A percentile compares a stretch with the other conserved stretches of the same genome.
These are phyloP conservation scores for Acrossocheilus wenchowensis DNA, from an alignment of 2,797 vertebrate genomes.

Conservation along the genomic window DNA sequence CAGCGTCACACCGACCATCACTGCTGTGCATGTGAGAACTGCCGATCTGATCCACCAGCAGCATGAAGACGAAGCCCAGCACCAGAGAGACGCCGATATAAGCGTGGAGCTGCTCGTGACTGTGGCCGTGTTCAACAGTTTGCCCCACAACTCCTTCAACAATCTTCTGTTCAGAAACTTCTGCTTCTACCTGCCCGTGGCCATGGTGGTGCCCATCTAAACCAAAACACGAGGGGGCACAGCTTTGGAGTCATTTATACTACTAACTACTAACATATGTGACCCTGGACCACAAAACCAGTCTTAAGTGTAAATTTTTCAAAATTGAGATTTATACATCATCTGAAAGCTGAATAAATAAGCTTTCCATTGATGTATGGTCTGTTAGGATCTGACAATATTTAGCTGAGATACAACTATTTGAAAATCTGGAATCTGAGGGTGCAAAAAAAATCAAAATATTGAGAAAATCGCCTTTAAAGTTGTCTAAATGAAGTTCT, in stretches of 20 bases:
- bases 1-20: slow-evolving; percentile 81
- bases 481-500: no score
- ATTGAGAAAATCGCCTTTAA: no score
- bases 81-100: slow-evolving; percentile 96
- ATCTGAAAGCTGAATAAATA: no score
- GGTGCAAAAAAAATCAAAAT: no score
- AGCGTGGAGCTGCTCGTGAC: slow-evolving; percentile 91
- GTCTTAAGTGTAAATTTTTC: no score
- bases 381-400: no score
- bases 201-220: slow-evolving; percentile 79
- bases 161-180: slow-evolving; percentile 70
- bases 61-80: slow-evolving; percentile 98
- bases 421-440: no score
- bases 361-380: no score
- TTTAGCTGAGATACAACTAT: no score
- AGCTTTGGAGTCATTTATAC: background rate
- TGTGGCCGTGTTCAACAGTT: slow-evolving; percentile 73
- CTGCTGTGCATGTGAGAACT: slow-evolving; percentile 90
- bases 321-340: no score
- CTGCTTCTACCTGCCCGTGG: slow-evolving; percentile 66
- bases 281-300: no score
- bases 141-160: slow-evolving; percentile 70
- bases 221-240: background rate
- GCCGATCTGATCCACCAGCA: slow-evolving; percentile 96
- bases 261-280: no score